phyloP scores from a whole-genome alignment of 1,140 invertebrate genomes.

The Diachasma alloeum region DNA sequence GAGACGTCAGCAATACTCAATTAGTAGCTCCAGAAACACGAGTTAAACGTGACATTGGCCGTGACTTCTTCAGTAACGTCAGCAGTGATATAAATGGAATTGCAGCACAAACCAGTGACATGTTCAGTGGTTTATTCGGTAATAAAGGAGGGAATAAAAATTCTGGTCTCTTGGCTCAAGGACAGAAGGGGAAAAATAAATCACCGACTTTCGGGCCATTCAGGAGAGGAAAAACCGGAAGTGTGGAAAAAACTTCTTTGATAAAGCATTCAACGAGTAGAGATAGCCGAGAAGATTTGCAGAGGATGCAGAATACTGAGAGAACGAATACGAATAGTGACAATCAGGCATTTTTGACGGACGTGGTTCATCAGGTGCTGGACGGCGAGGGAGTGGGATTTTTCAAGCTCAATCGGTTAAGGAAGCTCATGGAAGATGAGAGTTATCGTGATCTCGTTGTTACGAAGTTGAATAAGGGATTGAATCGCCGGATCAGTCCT shows the following conservation, averaged over 20 bases:
- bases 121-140: conserved; percentile 90
- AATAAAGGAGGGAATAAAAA: conserved; percentile 61
- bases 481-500: conserved; percentile 92
- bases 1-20: conserved; percentile 49
- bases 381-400: conserved; percentile 97
- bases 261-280: conserved; percentile 82
- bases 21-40: conserved; percentile 55
- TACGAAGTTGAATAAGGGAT: conserved; percentile 92
- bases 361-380: conserved; percentile 89
- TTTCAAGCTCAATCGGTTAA: conserved; percentile 92
- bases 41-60: conserved; percentile 64
- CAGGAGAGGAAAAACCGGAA: conserved; percentile 74
- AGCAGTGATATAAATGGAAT: conserved; percentile 89
- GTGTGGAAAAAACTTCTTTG: conserved; percentile 89
- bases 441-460: conserved; percentile 96
- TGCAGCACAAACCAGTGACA: conserved; percentile 87
- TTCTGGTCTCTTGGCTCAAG: conserved; percentile 52
- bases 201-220: conserved; percentile 79
- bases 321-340: conserved; percentile 80
- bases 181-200: conserved; percentile 65
- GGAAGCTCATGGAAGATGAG: conserved; percentile 99
- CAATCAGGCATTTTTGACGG: conserved; percentile 88
- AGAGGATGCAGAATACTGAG: conserved; percentile 72
- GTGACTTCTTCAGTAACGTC: conserved; percentile 90
- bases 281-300: conserved; percentile 71